Base-by-base conservation (phyloP, 2,797 vertebrate genomes). In the Peromyscus aztecus region DNA sequence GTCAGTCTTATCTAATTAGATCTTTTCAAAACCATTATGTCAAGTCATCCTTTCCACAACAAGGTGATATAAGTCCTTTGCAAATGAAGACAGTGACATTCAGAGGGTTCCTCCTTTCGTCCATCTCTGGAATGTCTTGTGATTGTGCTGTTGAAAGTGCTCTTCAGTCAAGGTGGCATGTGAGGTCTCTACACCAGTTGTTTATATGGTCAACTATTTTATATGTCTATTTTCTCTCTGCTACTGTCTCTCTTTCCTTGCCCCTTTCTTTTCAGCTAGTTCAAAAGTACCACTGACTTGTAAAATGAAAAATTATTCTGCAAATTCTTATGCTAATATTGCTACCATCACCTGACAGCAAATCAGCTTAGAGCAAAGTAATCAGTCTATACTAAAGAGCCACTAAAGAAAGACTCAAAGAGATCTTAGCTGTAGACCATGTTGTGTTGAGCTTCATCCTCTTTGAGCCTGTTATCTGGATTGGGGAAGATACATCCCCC, bases 251-350 rank as follows among this genome's bases (percentile, higher is more conserved):
- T 80, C 21, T 34, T 43, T 97, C 5, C 63, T 46, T 80, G n/a
- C 77, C 67, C 8, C 21, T 82, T 63, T 1, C 40, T 46, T 75
- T 49, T 52, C 83, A 85, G 55, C 59, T 77, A 91, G 97, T 97
- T 92, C 96, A 97, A 91, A 90, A 73, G 9, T 97, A 83, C 63
- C 55, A 92, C 91, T 94, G n/a, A 73, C n/a, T 67, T 89, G 4
- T 46, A 65, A 87, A 84, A 23, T 93, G 29, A 84, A n/a, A 63
- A 65, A 29, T 14, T 81, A 6, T 0, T 23, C 14, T 17, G 82
- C 61, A 43, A 92, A 49, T 78, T 67, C 73, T 78, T 75, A 82
- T 46, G 23, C 24, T 80, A 78, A 83, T 57, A 6, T 11, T 71
- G 23, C 27, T 34, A 40, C 46, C 52, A 89, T 29, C 3, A n/a